Percentiles rank a stretch among this genome's conserved stretches.
phyloP scores from a whole-genome alignment of 1,140 invertebrate genomes.

The Plutomurus gul region DNA sequence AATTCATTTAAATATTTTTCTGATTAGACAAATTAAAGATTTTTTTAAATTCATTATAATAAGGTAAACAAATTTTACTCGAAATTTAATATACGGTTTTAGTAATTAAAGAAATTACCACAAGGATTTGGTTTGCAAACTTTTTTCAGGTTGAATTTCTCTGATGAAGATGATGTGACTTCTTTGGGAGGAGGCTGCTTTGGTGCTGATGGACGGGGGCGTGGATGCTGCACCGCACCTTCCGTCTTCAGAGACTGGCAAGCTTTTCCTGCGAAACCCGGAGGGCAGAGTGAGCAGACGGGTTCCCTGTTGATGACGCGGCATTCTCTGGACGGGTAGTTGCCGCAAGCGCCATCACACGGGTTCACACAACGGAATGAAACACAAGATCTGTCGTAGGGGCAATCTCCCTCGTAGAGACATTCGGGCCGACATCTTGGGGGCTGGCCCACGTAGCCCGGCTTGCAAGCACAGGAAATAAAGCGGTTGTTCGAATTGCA shows the following conservation, averaged over 20 bases:
- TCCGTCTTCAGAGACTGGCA: too few relatives aligned
- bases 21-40: too few relatives aligned
- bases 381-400: slow-evolving; percentile 31
- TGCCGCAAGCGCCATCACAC: slow-evolving; percentile 62
- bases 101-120: slow-evolving; percentile 56
- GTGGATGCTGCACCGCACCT: too few relatives aligned
- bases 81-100: too few relatives aligned
- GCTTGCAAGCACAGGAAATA: slow-evolving; percentile 70
- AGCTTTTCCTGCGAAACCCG: slow-evolving; percentile 64
- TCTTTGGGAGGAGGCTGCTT: background rate
- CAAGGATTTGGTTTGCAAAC: slow-evolving; percentile 30
- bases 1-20: too few relatives aligned
- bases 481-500: slow-evolving; percentile 55
- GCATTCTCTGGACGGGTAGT: slow-evolving; percentile 21
- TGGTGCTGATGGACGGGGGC: background rate
- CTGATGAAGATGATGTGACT: background rate
- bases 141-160: background rate
- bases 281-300: slow-evolving; percentile 53
- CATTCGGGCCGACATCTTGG: slow-evolving; percentile 68
- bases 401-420: slow-evolving; percentile 36
- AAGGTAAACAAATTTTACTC: too few relatives aligned
- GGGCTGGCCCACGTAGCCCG: slow-evolving; percentile 65
- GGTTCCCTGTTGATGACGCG: slow-evolving; percentile 41
- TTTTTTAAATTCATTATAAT: too few relatives aligned
- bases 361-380: slow-evolving; percentile 37